Conservation (phyloP, 1,140 invertebrate species). For the Hylyphantes graminicola region DNA sequence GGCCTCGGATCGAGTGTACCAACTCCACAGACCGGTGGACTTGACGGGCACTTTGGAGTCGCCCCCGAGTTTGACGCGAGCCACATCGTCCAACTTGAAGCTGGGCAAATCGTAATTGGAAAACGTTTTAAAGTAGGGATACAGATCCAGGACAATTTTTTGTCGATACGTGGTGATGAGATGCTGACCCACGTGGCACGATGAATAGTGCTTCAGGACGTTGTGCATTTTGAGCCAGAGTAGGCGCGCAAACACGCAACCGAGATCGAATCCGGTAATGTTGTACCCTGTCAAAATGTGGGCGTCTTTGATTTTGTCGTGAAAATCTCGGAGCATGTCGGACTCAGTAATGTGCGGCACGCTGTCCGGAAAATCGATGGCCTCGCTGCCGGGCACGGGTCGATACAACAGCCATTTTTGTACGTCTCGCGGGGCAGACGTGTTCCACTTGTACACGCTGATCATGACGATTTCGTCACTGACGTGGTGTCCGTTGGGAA, state of each 20-base stretch:
- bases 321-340: conserved; percentile 13
- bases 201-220: conserved; percentile 2
- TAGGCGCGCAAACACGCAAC: conserved; percentile 12
- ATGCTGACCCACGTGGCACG: neutral
- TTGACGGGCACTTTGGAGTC: conserved; percentile 22
- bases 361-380: neutral
- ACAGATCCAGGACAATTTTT: conserved; percentile 34
- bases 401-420: neutral
- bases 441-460: conserved; percentile 10
- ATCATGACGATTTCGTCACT: conserved; percentile 27
- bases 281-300: conserved; percentile 31
- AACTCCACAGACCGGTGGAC: neutral
- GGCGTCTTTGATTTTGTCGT: neutral
- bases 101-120: conserved; percentile 13
- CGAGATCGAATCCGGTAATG: conserved; percentile 24
- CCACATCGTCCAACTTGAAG: conserved; percentile 49
- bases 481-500: neutral
- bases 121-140: conserved; percentile 34
- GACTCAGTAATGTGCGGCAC: neutral
- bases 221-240: neutral
- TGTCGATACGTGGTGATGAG: conserved; percentile 11
- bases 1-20: neutral
- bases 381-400: neutral
- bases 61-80: neutral
- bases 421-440: neutral